Evolutionary conservation across 2,797 vertebrate species (phyloP).

Genomic region (Rousettus madagascariensis): DNA sequence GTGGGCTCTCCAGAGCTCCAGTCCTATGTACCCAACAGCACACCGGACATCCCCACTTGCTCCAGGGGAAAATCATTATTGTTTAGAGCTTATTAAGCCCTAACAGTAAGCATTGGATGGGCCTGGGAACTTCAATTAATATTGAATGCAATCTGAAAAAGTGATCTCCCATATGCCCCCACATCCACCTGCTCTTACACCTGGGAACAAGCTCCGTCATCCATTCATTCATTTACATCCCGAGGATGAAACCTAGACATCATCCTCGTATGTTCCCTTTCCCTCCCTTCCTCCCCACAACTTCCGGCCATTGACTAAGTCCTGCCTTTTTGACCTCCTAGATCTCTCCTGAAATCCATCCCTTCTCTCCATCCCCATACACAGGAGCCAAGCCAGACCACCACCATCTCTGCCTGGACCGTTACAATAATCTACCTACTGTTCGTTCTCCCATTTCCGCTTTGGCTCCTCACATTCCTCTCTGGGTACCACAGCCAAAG

Average conservation of each 20-base stretch:
- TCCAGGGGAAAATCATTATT: slow-evolving; percentile 65
- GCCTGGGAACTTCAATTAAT: slow-evolving; percentile 55
- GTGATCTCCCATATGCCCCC: not conserved
- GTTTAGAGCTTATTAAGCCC: slow-evolving; percentile 74
- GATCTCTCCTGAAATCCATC: not conserved
- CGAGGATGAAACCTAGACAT: not conserved
- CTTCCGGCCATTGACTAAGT: not conserved
- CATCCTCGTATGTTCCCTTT: not conserved
- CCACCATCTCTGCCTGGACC: not conserved
- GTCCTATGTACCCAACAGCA: no score
- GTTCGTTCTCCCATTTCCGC: not conserved
- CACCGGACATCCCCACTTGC: not conserved
- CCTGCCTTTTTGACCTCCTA: not conserved
- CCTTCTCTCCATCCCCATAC: not conserved
- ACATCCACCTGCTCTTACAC: not conserved
- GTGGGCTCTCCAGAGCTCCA: not conserved
- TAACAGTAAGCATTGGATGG: slow-evolving; percentile 47
- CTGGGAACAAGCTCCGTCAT: not conserved
- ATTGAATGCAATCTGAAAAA: not conserved
- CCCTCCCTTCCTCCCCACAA: not conserved
- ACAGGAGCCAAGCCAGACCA: not conserved
- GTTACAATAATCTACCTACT: not conserved
- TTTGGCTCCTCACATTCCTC: not conserved
- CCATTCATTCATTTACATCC: not conserved
- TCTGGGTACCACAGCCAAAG: not conserved